A percentile compares a stretch with the other conserved stretches of the same genome.
Evolutionary conservation across 2,888 invertebrate genomes (phyloP).

Genomic region (Drosophila nr. perissopoda): DNA sequence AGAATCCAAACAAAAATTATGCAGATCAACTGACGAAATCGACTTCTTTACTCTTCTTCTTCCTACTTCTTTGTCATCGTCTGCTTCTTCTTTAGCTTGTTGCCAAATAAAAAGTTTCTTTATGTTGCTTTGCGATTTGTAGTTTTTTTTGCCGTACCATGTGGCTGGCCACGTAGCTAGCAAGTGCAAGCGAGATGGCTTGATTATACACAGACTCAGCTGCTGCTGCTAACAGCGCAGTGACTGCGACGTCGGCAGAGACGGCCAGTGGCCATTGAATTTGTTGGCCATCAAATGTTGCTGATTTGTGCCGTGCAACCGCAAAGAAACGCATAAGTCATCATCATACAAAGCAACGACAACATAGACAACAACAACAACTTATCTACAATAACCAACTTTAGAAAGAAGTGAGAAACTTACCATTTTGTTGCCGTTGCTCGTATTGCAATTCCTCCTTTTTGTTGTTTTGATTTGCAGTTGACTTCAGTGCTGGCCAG

Average conservation of each 20-base stretch:
- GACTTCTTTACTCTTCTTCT: not conserved
- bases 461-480: constrained; percentile 20
- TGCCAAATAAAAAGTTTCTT: constrained; percentile 33
- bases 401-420: constrained; percentile 25
- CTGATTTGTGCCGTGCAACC: constrained; percentile 24
- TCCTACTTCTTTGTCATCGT: not conserved
- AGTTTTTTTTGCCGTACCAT: constrained; percentile 41
- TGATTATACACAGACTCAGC: constrained; percentile 45
- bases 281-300: constrained; percentile 54
- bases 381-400: not conserved
- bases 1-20: constrained; percentile 27
- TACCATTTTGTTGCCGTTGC: constrained; percentile 46
- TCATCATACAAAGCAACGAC: constrained; percentile 27
- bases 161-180: constrained; percentile 44
- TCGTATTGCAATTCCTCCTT: constrained; percentile 30
- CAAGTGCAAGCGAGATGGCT: constrained; percentile 50
- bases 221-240: constrained; percentile 2
- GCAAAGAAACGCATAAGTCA: constrained; percentile 52
- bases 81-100: not conserved
- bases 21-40: constrained; percentile 43
- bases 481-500: constrained; percentile 27
- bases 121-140: constrained; percentile 34
- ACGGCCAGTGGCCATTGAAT: constrained; percentile 42
- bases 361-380: constrained; percentile 9
- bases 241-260: constrained; percentile 3